phyloP scores from a whole-genome alignment of 2,113 vertebrate genomes.

The Xiphias gladius region DNA sequence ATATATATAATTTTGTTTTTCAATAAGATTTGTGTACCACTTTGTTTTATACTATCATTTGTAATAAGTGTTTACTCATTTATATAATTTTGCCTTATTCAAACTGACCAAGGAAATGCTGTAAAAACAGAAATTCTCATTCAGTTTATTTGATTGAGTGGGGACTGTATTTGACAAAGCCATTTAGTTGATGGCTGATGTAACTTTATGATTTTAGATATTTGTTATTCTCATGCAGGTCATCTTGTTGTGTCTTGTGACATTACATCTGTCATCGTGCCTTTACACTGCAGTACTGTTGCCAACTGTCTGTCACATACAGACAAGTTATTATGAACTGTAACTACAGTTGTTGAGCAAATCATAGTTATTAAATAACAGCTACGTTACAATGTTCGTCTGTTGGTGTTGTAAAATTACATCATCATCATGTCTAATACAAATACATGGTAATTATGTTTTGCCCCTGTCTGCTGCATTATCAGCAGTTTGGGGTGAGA shows the following conservation, averaged over 20 bases:
- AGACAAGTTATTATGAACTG: slow-evolving; percentile 62
- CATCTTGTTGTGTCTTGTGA: slow-evolving; percentile 46
- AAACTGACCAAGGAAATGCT: slow-evolving; percentile 75
- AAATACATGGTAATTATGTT: slow-evolving; percentile 6
- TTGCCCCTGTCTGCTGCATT: neutral
- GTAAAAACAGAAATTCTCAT: slow-evolving; percentile 64
- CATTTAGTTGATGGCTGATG: slow-evolving; percentile 74
- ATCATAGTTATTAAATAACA: slow-evolving; percentile 80
- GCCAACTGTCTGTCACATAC: slow-evolving; percentile 63
- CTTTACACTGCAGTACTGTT: slow-evolving; percentile 77
- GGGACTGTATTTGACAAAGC: slow-evolving; percentile 77
- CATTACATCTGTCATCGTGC: slow-evolving; percentile 71
- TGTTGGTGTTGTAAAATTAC: slow-evolving; percentile 16
- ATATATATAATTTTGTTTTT: slow-evolving; percentile 42
- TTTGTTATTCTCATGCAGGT: slow-evolving; percentile 62
- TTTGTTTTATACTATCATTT: slow-evolving; percentile 75
- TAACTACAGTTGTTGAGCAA: slow-evolving; percentile 65
- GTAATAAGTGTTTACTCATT: slow-evolving; percentile 66
- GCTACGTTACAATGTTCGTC: slow-evolving; percentile 51
- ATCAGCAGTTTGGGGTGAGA: slow-evolving; percentile 4
- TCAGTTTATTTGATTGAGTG: slow-evolving; percentile 44
- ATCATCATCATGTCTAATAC: slow-evolving; percentile 2
- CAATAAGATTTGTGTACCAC: slow-evolving; percentile 60
- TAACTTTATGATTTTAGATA: slow-evolving; percentile 46
- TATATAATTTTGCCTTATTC: slow-evolving; percentile 56